Conservation (phyloP, 1,140 invertebrate species). For the Brachionus calyciflorus region DNA sequence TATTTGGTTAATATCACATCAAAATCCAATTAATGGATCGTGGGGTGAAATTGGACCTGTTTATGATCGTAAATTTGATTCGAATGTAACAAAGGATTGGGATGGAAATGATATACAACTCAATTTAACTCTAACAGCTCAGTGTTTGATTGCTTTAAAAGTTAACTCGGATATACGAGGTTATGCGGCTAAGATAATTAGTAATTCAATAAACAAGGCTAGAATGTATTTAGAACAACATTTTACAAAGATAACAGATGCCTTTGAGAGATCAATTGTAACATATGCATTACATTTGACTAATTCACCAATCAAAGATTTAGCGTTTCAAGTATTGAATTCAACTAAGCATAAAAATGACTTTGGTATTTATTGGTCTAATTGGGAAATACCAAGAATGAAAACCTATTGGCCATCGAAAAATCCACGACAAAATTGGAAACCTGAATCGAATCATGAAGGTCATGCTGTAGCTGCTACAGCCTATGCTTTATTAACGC, state of each 20-base stretch:
- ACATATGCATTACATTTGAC: slow-evolving; percentile 78
- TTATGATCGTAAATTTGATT: slow-evolving; percentile 53
- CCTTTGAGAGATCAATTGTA: slow-evolving; percentile 80
- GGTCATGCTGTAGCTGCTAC: slow-evolving; percentile 86
- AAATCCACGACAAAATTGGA: slow-evolving; percentile 76
- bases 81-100: not conserved
- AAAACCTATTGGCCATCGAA: slow-evolving; percentile 77
- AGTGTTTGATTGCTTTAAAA: slow-evolving; percentile 48
- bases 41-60: no score
- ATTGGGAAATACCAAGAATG: slow-evolving; percentile 54
- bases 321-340: slow-evolving; percentile 74
- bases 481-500: slow-evolving; percentile 81
- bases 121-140: slow-evolving; percentile 46
- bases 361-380: slow-evolving; percentile 44
- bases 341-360: slow-evolving; percentile 52
- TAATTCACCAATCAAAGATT: slow-evolving; percentile 75
- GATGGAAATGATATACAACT: not conserved
- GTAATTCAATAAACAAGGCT: slow-evolving; percentile 63
- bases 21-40: slow-evolving; percentile 55
- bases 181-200: slow-evolving; percentile 47
- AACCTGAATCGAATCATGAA: slow-evolving; percentile 75
- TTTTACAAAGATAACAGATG: slow-evolving; percentile 69
- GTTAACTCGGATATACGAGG: slow-evolving; percentile 53
- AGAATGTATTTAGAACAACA: slow-evolving; percentile 78
- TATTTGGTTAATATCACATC: slow-evolving; percentile 53